phyloP scores from a whole-genome alignment of 2,797 vertebrate genomes.

The Enteromius argenteus region DNA sequence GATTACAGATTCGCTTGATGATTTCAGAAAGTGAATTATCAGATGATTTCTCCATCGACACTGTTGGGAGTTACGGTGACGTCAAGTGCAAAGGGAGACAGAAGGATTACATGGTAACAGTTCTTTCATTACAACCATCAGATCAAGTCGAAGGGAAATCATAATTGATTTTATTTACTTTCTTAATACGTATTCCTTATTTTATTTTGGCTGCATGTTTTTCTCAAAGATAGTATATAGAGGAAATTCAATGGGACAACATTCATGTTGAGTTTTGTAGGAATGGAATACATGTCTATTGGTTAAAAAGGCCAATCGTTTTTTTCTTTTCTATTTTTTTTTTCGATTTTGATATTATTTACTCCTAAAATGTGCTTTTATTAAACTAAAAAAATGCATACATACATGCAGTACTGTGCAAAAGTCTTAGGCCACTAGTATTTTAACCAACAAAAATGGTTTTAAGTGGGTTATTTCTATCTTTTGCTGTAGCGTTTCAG shows the following conservation, averaged over 20 bases:
- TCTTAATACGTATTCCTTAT: not conserved
- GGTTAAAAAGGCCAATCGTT: not conserved
- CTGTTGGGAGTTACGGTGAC: constrained; percentile 94
- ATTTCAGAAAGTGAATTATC: constrained; percentile 95
- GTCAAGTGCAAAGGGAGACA: constrained; percentile 92
- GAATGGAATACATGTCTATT: not conserved
- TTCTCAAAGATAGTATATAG: not conserved
- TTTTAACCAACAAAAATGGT: too few relatives aligned
- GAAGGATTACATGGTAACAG: constrained; percentile 90
- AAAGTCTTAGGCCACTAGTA: too few relatives aligned
- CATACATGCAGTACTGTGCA: too few relatives aligned
- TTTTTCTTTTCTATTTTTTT: too few relatives aligned
- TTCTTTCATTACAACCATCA: not conserved
- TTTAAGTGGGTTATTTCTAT: too few relatives aligned
- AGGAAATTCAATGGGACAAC: not conserved
- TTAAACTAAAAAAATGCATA: not conserved
- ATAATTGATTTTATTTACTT: not conserved
- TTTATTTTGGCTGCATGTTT: not conserved
- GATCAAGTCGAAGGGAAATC: not conserved
- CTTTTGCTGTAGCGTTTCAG: too few relatives aligned
- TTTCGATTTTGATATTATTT: not conserved
- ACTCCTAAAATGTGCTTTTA: not conserved
- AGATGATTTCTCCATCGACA: constrained; percentile 95
- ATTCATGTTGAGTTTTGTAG: not conserved
- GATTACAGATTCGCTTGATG: constrained; percentile 90